Percentiles rank a stretch among this genome's conserved stretches.
These are phyloP conservation scores for Heliconius hermathena DNA, from an alignment of 1,140 invertebrate species.

Conservation along the genomic window DNA sequence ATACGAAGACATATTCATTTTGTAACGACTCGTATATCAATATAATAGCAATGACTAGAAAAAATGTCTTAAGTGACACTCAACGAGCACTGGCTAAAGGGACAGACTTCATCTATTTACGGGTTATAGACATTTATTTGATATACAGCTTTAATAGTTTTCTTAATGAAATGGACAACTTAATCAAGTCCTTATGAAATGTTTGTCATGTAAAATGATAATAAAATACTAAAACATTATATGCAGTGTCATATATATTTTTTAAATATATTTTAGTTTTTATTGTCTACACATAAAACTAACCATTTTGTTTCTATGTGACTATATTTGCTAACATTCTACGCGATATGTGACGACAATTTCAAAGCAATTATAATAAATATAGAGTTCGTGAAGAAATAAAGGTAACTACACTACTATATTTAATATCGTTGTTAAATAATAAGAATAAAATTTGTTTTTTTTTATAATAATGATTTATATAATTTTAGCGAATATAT, in stretches of 20 bases:
- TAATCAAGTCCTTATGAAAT: background rate
- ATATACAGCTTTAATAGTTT: background rate
- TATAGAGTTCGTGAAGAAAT: slow-evolving; percentile 4
- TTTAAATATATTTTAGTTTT: background rate
- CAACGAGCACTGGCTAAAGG: background rate
- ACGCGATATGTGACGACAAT: slow-evolving; percentile 35
- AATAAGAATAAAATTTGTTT: background rate
- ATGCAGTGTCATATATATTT: no score
- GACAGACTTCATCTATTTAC: background rate
- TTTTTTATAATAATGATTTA: background rate
- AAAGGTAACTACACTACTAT: background rate
- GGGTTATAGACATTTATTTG: background rate
- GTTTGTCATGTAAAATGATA: no score
- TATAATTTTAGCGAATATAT: background rate
- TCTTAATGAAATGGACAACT: background rate
- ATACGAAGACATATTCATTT: background rate
- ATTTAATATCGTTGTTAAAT: slow-evolving; percentile 4
- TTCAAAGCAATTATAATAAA: slow-evolving; percentile 28
- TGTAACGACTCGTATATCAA: background rate
- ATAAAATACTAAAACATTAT: no score
- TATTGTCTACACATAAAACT: background rate
- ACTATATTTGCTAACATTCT: slow-evolving; percentile 32
- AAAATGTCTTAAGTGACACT: background rate
- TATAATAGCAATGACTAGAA: background rate
- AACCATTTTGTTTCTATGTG: background rate